A percentile compares a stretch with the other conserved stretches of the same genome.
phyloP scores from a whole-genome alignment of 2,797 vertebrate species.

The Spinus olivaceus region DNA sequence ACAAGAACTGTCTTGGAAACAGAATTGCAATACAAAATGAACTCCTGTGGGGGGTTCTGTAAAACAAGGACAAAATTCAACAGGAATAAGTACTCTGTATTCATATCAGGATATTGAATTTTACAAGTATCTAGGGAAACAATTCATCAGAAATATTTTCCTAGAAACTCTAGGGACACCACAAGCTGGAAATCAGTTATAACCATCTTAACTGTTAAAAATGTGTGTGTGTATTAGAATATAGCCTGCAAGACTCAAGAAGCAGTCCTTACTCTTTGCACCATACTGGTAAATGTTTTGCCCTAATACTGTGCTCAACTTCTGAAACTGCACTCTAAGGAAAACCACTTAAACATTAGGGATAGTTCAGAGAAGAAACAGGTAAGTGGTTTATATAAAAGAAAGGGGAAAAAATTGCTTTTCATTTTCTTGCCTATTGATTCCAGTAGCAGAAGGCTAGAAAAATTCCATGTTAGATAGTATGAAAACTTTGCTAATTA shows the following conservation, averaged over 20 bases:
- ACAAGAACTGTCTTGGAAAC: neutral
- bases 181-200: neutral
- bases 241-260: neutral
- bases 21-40: neutral
- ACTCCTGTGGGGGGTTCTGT: neutral
- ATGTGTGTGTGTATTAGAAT: neutral
- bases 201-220: neutral
- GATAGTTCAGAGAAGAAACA: neutral
- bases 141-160: neutral
- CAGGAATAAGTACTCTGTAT: neutral
- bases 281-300: neutral
- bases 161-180: neutral
- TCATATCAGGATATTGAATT: neutral
- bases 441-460: neutral
- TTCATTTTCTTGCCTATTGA: neutral
- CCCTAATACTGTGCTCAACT: neutral
- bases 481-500: neutral
- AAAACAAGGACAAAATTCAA: neutral
- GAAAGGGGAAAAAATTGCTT: neutral
- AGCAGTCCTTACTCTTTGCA: neutral
- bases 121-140: neutral
- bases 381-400: neutral
- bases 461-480: neutral
- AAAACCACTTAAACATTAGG: neutral
- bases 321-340: neutral